Base-by-base conservation (phyloP, 1,140 invertebrate genomes). In the Cheumatopsyche charites region DNA sequence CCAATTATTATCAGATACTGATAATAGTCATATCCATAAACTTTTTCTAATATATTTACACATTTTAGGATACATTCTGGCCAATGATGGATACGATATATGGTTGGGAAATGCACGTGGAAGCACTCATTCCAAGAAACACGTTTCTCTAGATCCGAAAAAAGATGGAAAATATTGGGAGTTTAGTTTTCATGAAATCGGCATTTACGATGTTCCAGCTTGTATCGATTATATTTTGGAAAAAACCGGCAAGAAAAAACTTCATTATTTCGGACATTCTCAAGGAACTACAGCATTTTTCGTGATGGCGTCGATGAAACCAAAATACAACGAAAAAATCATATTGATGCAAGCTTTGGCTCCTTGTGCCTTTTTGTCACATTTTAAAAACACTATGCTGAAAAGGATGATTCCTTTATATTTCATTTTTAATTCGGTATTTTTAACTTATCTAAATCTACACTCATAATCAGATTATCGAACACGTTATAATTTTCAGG, bases 51-150 rank as follows among this genome's bases (percentile, higher is more conserved):
- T n/a, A n/a, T n/a, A 11, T n/a, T 21, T 5, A 7, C 21, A 36
- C 3, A 36, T 71, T 78, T 12, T 76, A 80, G 81, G 78, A 19
- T 80, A 84, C 43, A 77, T 79, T 36, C 77, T 86, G 6, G 85
- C 88, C 4, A 84, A 87, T 55, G 79, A 81, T 63, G 89, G 89
- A 25, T 92, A 89, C 76, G 90, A 92, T 76, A 89, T 91, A 0
- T 92, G 90, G 90, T 76, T 90, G 76, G 87, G 82, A 11, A 94
- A 93, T 78, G 85, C 86, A 17, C 85, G 92, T 72, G 92, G 92
- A 15, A 93, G 92, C 75, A 83, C 81, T 2, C 93, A 92, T 77
- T 92, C 90, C 0, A 84, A 84, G 71, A 84, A 83, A 29, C 90
- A 92, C 77, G 73, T 80, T 1, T 78, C 66, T 9, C 78, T 88